A percentile compares a stretch with the other conserved stretches of the same genome.
Evolutionary conservation across 2,113 vertebrate genomes (phyloP).

Genomic region (Oxyruncus cristatus): DNA sequence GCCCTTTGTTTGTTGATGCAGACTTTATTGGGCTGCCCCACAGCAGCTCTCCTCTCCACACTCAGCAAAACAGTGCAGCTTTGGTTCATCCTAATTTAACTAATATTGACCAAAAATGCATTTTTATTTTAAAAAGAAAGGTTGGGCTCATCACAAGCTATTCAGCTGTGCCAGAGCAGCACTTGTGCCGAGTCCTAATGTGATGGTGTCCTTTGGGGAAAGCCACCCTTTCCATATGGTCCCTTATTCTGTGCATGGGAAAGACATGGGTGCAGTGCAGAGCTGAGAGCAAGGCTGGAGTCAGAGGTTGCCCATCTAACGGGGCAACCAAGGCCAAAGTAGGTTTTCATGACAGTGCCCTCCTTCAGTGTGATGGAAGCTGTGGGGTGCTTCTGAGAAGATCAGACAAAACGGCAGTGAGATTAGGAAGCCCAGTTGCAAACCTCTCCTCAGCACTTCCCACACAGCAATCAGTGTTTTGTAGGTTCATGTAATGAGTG

Average conservation of each 20-base stretch:
- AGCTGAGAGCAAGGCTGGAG: neutral
- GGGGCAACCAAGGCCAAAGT: neutral
- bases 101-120: neutral
- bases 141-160: neutral
- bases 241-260: neutral
- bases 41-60: neutral
- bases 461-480: fast-evolving
- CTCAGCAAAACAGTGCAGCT: neutral
- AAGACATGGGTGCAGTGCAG: neutral
- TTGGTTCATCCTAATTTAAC: neutral
- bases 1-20: neutral
- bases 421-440: neutral
- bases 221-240: neutral
- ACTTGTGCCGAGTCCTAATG: fast-evolving
- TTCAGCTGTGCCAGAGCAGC: fast-evolving
- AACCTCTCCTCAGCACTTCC: neutral
- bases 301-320: fast-evolving
- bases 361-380: neutral
- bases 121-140: neutral
- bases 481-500: neutral
- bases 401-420: neutral
- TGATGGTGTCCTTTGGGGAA: neutral
- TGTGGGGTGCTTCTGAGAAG: neutral
- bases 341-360: neutral
- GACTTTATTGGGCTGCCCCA: neutral